Conservation (phyloP, 2,797 vertebrate genomes). For the Sebastiscus tertius region DNA sequence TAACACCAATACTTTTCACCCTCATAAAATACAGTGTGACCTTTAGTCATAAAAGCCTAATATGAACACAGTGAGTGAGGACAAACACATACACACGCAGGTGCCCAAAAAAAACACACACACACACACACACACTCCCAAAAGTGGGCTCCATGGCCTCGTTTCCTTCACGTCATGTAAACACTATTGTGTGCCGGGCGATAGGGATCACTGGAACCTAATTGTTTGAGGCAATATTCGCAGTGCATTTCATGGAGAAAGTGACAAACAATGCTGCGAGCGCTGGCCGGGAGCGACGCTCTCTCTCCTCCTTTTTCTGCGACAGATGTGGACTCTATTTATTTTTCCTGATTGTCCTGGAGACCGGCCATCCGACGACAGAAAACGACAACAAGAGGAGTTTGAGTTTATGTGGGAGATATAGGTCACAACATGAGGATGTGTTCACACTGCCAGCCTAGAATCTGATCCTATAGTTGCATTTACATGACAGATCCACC, state of each 20-base stretch:
- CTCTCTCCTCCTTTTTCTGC: constrained; percentile 25
- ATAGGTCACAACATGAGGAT: not conserved
- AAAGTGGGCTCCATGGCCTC: constrained; percentile 76
- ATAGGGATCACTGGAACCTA: constrained; percentile 81
- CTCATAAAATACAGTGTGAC: not conserved
- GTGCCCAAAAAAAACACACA: constrained; percentile 28
- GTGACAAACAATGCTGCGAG: constrained; percentile 76
- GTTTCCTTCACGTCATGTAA: constrained; percentile 81
- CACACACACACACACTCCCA: constrained; percentile 60
- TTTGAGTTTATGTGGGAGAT: not conserved
- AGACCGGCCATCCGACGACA: constrained; percentile 20
- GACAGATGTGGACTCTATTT: constrained; percentile 56
- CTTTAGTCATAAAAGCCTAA: not conserved
- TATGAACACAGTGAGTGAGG: constrained; percentile 3
- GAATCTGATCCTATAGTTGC: not conserved
- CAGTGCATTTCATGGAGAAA: constrained; percentile 77
- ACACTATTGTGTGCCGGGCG: constrained; percentile 82
- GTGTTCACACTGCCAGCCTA: not conserved
- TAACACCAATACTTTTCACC: not conserved
- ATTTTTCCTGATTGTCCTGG: constrained; percentile 54
- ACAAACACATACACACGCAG: constrained; percentile 18
- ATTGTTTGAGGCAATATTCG: constrained; percentile 83
- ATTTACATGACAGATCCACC: not conserved
- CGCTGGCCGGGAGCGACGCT: constrained; percentile 43
- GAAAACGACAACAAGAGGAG: constrained; percentile 13